Percentiles rank a stretch among this genome's conserved stretches.
Conservation (phyloP, 1,140 invertebrate species). For the Rhizoglyphus robini region DNA sequence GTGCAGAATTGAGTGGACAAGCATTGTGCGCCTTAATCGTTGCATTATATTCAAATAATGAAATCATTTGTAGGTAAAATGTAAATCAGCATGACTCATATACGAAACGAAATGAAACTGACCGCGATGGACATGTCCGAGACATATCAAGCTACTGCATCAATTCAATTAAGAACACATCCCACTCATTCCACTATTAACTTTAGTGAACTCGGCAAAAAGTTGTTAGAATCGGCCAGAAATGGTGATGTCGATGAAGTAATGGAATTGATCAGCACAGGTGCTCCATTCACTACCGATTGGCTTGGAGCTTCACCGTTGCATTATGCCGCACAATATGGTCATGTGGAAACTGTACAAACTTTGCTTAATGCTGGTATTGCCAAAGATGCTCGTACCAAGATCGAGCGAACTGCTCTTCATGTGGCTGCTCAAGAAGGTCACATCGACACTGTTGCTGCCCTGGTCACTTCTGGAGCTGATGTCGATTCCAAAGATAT, state of each 20-base stretch:
- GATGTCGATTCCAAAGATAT: conserved; percentile 68
- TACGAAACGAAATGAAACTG: background rate
- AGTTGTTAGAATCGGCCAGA: conserved; percentile 58
- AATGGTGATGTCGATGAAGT: conserved; percentile 62
- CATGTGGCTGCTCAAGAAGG: conserved; percentile 76
- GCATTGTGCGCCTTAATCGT: too few relatives aligned
- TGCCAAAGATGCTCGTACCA: conserved; percentile 70
- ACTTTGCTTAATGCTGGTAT: conserved; percentile 68
- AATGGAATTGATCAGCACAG: conserved; percentile 60
- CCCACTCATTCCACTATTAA: conserved; percentile 16
- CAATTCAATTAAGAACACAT: conserved; percentile 9
- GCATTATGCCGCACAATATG: conserved; percentile 68
- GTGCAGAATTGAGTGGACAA: too few relatives aligned
- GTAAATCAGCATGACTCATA: background rate
- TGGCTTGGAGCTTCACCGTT: conserved; percentile 75
- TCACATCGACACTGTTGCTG: conserved; percentile 55
- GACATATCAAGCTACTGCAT: conserved; percentile 8
- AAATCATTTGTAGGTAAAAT: background rate
- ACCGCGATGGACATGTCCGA: conserved; percentile 10
- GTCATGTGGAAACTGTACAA: conserved; percentile 64
- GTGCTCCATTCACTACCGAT: conserved; percentile 79
- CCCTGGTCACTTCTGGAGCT: conserved; percentile 59
- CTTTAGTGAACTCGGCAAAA: conserved; percentile 62
- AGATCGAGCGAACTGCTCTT: conserved; percentile 77
- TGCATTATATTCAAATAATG: too few relatives aligned